Evolutionary conservation across 2,797 vertebrate species (phyloP).

Genomic region (Squalus acanthias): DNA sequence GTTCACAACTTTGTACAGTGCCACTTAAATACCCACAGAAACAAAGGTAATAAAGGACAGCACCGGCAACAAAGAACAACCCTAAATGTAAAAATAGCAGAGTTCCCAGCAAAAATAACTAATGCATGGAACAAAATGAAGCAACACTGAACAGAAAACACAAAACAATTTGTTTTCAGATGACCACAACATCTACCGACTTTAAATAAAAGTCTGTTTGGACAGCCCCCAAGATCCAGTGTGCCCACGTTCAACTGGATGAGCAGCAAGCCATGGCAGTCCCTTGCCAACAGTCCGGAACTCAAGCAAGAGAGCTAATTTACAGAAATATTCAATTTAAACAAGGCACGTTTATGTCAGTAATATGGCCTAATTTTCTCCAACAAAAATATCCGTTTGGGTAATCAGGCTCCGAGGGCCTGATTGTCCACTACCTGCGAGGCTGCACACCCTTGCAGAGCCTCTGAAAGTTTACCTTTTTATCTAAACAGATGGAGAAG

Average conservation of each 20-base stretch:
- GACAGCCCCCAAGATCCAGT: neutral
- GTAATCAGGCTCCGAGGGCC: neutral
- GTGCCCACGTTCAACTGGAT: neutral
- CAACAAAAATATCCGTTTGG: neutral
- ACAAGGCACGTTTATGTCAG: neutral
- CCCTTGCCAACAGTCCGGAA: neutral
- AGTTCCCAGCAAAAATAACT: neutral
- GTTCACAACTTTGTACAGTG: neutral
- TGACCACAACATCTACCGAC: neutral
- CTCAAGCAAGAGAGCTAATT: neutral
- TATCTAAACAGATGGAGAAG: neutral
- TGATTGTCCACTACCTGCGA: no score
- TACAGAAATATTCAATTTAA: neutral
- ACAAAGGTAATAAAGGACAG: neutral
- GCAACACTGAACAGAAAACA: neutral
- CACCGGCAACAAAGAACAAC: neutral
- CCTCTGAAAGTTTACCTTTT: neutral
- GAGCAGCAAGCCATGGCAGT: neutral
- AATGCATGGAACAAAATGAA: neutral
- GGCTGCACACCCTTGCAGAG: no score
- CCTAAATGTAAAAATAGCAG: neutral
- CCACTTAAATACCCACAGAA: neutral
- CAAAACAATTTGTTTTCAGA: neutral
- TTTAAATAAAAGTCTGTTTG: neutral
- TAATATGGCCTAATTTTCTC: neutral